Evolutionary conservation across 2,797 vertebrate genomes (phyloP).

Genomic region (Vipera latastei): DNA sequence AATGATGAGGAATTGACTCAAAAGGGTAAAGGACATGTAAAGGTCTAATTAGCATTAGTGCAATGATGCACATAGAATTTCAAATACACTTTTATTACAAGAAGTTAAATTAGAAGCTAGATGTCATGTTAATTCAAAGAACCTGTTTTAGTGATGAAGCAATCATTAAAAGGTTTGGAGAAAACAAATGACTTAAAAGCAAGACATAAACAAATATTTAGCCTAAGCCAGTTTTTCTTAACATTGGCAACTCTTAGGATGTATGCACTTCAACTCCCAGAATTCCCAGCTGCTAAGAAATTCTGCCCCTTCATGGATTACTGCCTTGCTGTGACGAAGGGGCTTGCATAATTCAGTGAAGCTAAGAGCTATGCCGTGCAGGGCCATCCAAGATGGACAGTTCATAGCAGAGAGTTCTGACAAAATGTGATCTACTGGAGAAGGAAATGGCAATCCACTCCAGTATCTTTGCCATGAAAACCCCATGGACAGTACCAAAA

Average conservation of each 20-base stretch:
- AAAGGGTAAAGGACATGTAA: constrained; percentile 2
- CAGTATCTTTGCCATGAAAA: too few species aligned
- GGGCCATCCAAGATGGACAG: too few species aligned
- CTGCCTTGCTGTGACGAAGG: too few species aligned
- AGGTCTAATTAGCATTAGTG: constrained; percentile 21
- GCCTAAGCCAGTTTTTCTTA: neutral
- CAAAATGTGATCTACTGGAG: too few species aligned
- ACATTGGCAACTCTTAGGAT: neutral
- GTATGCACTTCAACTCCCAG: neutral
- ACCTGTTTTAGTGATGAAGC: neutral
- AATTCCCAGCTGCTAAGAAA: neutral
- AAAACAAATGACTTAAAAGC: neutral
- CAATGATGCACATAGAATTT: neutral
- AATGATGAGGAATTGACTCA: constrained; percentile 13
- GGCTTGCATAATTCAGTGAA: too few species aligned
- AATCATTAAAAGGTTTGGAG: neutral
- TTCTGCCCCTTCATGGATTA: neutral
- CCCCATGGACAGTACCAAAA: too few species aligned
- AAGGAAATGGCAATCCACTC: too few species aligned
- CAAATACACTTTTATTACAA: neutral
- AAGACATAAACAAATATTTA: neutral
- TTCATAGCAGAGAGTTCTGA: too few species aligned
- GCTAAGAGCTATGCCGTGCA: too few species aligned
- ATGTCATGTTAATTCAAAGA: neutral
- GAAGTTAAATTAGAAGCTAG: neutral